Percentiles rank a stretch among this genome's conserved stretches.
Conservation (phyloP, 2,113 vertebrate genomes). For the Macroglossus sobrinus region DNA sequence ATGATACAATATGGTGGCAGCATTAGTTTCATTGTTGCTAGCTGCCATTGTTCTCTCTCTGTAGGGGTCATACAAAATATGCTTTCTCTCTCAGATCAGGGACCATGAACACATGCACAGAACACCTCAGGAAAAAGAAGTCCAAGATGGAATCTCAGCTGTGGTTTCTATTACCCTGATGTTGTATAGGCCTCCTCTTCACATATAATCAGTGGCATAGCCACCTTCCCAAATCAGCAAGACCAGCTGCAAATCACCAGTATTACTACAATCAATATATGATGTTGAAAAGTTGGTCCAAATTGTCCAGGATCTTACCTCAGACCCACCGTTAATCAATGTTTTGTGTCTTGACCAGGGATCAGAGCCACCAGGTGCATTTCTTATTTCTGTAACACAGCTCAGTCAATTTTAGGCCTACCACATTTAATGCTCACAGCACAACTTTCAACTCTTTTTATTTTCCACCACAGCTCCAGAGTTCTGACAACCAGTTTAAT, state of each 20-base stretch:
- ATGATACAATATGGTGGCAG: not conserved
- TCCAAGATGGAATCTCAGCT: too few relatives aligned
- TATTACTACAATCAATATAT: not conserved
- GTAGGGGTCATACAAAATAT: not conserved
- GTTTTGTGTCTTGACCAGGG: not conserved
- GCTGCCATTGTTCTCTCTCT: not conserved
- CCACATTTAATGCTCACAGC: not conserved
- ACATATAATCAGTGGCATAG: not conserved
- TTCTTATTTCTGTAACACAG: not conserved
- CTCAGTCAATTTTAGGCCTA: not conserved
- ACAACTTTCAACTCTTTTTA: not conserved
- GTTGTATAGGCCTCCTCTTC: too few relatives aligned
- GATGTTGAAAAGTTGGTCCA: not conserved
- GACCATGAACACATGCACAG: not conserved
- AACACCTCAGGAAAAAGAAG: not conserved
- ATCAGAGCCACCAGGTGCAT: not conserved
- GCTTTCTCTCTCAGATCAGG: not conserved
- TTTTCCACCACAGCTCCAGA: not conserved
- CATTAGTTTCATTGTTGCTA: not conserved
- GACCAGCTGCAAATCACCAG: not conserved
- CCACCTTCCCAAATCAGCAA: not conserved
- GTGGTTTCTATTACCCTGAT: not conserved
- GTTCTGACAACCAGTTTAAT: not conserved
- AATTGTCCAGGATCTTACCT: not conserved
- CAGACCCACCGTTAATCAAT: not conserved